Base-by-base conservation (phyloP, 2,113 vertebrate genomes). In the Tupaia chinensis region DNA sequence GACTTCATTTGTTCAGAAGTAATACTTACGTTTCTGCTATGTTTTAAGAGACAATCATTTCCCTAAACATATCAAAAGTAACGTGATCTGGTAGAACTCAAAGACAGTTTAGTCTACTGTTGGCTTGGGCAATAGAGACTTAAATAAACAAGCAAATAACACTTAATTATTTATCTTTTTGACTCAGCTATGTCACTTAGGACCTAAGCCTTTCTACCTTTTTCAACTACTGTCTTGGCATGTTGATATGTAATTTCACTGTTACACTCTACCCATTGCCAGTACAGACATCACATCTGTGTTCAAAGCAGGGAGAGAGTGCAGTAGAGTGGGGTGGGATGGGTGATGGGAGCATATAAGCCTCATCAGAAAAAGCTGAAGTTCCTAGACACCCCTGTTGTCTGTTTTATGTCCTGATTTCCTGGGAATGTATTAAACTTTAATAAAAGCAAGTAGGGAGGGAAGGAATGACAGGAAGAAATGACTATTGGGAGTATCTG, bases 1-100 rank as follows among this genome's bases (percentile, higher is more conserved):
- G 27, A 25, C 34, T 66, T 93, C 68, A 86, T 73, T 85, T 96
- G 68, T 85, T 89, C 95, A 79, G 66, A 88, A 78, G 23, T 44
- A 61, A 65, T 15, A 16, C 7, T 1, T 56, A 80, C 54, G 44
- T 44, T 44, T 44, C 44, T 44, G 44, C 44, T 44, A 44, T 44
- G 44, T 44, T 44, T 44, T 44, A 44, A 89, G 82, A 79, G 68
- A 20, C 20, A 85, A 25, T 87, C 17, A 5, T 92, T 97, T 25
- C 10, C 44, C 19, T 13, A 68, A 79, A 70, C 5, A 1, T 66
- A 61, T 84, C 3, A 22, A 54, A 80, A 58, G 29, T 9, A 80
- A 56, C 53, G 68, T 80, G 19, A 87, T 82, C n/a, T 72, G 9
- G 54, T 69, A 80, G 17, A 92, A 16, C 19, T 89, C n/a, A 14